Base-by-base conservation (phyloP, 2,113 vertebrate species). In the Gnathonemus longibarbis region DNA sequence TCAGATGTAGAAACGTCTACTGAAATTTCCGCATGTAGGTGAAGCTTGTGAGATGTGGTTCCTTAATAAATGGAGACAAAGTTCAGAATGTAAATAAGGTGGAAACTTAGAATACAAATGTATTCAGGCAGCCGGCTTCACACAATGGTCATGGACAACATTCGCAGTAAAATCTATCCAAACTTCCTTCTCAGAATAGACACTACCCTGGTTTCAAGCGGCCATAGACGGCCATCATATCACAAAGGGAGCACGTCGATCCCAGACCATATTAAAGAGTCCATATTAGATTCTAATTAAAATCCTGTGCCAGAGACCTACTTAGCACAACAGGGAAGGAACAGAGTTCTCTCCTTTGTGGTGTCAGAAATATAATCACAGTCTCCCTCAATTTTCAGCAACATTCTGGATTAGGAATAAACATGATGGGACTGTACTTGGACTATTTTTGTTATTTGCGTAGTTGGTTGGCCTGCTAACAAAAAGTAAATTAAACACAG, bases 261-360 rank as follows among this genome's bases (percentile, higher is more conserved):
- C 88, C 48, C 27, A 84, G 50, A 80, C 74, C 88, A 89, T 49
- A 89, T 89, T 89, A 89, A 89, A 89, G 74, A 89, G 66, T 53
- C 77, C 77, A 50, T 39, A 53, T 83, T 83, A 83, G 27, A 39
- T 35, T 74, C 70, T 74, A 89, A 89, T 89, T 83, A 89, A 83
- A 89, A 89, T 89, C 74, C 49, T 80, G 49, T 89, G 50, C 48
- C 74, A 56, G 15, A 80, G 48, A 84, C 74, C 74, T 53, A 89
- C 74, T 89, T 89, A 89, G 31, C 15, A 19, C 48, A 42, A 45
- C 52, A 17, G 27, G 27, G 74, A 80, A 35, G 10, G 5, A 89
- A 83, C n/a, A 7, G 88, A 42, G 35, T 9, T 2, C 13, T 35
- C 50, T 56, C 85, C 85, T 48, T 53, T 35, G 50, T 27, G 49